Evolutionary conservation across 1,140 invertebrate genomes (phyloP).

Genomic region (Cydia amplana): DNA sequence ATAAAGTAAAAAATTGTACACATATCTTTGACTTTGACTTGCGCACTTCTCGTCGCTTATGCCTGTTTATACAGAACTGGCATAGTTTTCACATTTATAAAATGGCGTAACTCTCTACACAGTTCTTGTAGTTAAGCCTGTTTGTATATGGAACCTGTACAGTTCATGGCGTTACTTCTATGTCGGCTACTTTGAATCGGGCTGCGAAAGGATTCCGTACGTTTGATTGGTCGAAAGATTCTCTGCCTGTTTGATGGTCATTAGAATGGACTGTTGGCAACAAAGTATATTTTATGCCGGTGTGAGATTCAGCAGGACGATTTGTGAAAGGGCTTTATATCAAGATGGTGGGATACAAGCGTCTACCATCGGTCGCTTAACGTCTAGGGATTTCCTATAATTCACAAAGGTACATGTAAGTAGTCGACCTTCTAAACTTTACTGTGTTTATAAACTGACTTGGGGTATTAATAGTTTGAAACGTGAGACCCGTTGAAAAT

Average conservation of each 20-base stretch:
- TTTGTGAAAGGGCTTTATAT: constrained; percentile 7
- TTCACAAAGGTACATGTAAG: too few relatives aligned
- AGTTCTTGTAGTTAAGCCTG: not conserved
- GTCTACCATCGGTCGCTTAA: not conserved
- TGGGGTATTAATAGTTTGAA: too few relatives aligned
- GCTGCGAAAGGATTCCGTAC: not conserved
- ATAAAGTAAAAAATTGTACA: not conserved
- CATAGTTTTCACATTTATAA: not conserved
- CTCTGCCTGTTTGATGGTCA: not conserved
- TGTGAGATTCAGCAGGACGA: not conserved
- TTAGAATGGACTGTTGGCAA: constrained; percentile 1
- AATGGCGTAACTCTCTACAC: not conserved
- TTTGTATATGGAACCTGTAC: not conserved
- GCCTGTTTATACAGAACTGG: not conserved
- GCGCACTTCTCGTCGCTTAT: not conserved
- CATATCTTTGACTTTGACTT: not conserved
- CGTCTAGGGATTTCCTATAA: too few relatives aligned
- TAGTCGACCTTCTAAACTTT: too few relatives aligned
- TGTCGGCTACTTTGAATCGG: constrained; percentile 11
- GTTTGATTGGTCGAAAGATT: not conserved
- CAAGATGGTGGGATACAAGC: not conserved
- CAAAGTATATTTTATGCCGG: not conserved
- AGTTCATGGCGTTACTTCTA: not conserved
- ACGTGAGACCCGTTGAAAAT: too few relatives aligned
- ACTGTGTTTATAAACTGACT: too few relatives aligned